Evolutionary conservation across 2,113 vertebrate genomes (phyloP).

Genomic region (Carollia perspicillata): DNA sequence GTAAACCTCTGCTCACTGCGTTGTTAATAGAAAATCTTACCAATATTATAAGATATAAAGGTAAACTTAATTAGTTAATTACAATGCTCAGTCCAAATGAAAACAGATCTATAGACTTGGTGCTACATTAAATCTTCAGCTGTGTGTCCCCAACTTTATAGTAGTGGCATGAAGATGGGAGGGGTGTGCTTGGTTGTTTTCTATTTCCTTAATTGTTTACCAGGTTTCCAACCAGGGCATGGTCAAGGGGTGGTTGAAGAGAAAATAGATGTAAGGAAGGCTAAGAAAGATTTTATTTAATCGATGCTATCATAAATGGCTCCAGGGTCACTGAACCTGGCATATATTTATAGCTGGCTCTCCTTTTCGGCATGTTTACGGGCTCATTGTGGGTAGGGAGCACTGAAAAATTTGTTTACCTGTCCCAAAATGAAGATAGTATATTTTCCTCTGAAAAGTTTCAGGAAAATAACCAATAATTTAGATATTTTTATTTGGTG

Average conservation of each 20-base stretch:
- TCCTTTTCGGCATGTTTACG: background rate
- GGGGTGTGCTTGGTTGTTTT: background rate
- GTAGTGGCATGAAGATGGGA: fast-evolving
- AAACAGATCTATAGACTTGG: background rate
- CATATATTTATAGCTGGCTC: background rate
- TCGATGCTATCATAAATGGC: background rate
- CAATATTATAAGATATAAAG: background rate
- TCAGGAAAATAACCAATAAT: background rate
- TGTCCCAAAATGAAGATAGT: background rate
- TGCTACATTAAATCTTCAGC: no score
- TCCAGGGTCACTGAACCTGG: background rate
- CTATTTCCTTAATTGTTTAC: background rate
- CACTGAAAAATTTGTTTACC: background rate
- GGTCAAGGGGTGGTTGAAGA: background rate
- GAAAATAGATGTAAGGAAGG: background rate
- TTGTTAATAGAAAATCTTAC: background rate
- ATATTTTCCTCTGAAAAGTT: background rate
- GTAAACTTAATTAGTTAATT: background rate
- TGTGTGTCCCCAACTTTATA: background rate
- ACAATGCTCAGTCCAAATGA: background rate
- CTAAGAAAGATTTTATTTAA: background rate
- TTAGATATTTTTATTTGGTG: background rate
- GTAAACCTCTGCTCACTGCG: background rate
- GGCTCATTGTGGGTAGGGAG: fast-evolving
- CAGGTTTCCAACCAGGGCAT: background rate